These are phyloP conservation scores for Pipistrellus pygmaeus DNA, from an alignment of 2,797 vertebrate genomes.

Conservation along the genomic window DNA sequence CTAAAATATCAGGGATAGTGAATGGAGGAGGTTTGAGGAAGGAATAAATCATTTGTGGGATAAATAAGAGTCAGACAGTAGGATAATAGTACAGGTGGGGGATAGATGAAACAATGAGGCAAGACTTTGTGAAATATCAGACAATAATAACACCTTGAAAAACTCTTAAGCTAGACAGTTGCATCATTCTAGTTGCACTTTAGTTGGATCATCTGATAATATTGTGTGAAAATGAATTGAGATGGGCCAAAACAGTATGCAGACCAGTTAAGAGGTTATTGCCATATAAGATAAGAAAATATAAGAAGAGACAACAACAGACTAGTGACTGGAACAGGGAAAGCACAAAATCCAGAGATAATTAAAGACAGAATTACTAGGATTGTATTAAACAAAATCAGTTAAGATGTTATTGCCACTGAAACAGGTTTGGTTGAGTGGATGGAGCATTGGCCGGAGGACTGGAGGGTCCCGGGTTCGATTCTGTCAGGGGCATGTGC, in stretches of 20 bases:
- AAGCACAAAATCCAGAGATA: constrained; percentile 30
- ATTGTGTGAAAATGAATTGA: background rate
- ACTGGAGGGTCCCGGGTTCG: too few relatives aligned
- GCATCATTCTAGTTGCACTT: background rate
- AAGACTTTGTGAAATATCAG: background rate
- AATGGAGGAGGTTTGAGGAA: background rate
- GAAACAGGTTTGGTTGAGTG: background rate
- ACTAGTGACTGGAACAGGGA: background rate
- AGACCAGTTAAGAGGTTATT: background rate
- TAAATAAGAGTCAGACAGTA: background rate
- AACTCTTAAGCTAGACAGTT: constrained; percentile 7
- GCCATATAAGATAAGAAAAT: background rate
- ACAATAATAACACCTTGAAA: background rate
- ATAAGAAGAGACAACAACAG: background rate
- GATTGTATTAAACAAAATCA: background rate
- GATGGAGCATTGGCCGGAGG: too few relatives aligned
- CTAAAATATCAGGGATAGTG: background rate
- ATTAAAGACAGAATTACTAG: background rate
- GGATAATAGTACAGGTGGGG: background rate
- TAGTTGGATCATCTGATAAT: background rate
- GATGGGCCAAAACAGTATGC: background rate
- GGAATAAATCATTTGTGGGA: background rate
- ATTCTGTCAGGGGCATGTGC: too few relatives aligned
- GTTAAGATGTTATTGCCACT: background rate
- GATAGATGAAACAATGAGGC: background rate